A percentile compares a stretch with the other conserved stretches of the same genome.
These are phyloP conservation scores for Eurosta solidaginis DNA, from an alignment of 1,140 invertebrate genomes.

Conservation along the genomic window DNA sequence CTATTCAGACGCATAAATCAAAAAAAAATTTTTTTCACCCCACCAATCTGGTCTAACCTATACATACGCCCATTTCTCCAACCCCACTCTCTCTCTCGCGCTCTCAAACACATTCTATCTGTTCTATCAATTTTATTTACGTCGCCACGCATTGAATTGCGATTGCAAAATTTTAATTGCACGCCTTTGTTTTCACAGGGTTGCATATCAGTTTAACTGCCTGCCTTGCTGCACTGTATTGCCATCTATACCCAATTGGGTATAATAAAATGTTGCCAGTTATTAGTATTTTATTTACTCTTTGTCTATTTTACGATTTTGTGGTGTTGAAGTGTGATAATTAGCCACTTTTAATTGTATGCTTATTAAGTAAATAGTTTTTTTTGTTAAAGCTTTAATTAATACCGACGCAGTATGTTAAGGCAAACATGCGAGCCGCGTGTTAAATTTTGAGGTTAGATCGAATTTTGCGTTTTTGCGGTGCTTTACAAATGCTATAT, in stretches of 20 bases:
- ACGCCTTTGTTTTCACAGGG: not conserved
- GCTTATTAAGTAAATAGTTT: not conserved
- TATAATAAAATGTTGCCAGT: constrained; percentile 12
- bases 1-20: too few species aligned
- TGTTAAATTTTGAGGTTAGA: not conserved
- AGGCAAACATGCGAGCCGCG: not conserved
- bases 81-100: too few species aligned
- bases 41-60: too few species aligned
- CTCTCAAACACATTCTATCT: too few species aligned
- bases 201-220: not conserved
- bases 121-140: too few species aligned
- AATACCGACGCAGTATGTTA: too few species aligned
- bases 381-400: constrained; percentile 6
- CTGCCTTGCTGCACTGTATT: not conserved
- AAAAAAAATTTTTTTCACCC: too few species aligned
- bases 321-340: constrained; percentile 20
- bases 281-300: not conserved
- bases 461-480: not conserved
- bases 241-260: not conserved
- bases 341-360: constrained; percentile 3
- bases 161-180: too few species aligned
- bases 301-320: not conserved
- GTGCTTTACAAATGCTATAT: too few species aligned
- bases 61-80: too few species aligned
- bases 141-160: too few species aligned